A percentile compares a stretch with the other conserved stretches of the same genome.
Evolutionary conservation across 2,113 vertebrate species (phyloP).

Genomic region (Limnothrissa miodon): DNA sequence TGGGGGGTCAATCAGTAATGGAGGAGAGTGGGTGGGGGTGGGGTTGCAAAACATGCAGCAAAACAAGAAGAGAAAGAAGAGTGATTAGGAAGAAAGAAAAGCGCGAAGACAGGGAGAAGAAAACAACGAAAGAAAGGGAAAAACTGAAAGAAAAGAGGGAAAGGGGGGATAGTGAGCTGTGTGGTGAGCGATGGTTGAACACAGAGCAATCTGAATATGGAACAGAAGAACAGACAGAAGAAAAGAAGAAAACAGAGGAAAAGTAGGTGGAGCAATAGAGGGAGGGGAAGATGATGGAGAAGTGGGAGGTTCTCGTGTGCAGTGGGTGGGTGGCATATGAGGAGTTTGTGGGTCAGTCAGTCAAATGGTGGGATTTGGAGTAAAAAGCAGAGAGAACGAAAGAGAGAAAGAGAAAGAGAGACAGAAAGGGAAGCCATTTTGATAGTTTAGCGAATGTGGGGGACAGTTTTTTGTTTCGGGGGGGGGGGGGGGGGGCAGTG

Average conservation of each 20-base stretch:
- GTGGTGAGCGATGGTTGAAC: neutral
- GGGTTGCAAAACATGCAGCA: neutral
- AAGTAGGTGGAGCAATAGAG: neutral
- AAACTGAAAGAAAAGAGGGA: neutral
- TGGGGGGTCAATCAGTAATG: neutral
- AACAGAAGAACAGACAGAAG: neutral
- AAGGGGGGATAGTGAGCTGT: neutral
- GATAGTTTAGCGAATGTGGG: neutral
- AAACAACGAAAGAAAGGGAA: neutral
- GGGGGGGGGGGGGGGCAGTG: constrained; percentile 48
- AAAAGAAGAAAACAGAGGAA: neutral
- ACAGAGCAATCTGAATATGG: neutral
- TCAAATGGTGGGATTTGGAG: neutral
- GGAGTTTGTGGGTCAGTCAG: neutral
- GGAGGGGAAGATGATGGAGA: constrained; percentile 3
- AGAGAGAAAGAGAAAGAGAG: constrained; percentile 40
- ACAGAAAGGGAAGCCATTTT: constrained; percentile 26
- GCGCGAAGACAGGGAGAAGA: no score
- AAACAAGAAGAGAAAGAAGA: constrained; percentile 27
- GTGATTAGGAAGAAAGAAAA: neutral
- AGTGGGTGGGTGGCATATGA: neutral
- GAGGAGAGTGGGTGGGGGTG: neutral
- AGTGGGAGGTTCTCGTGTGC: neutral
- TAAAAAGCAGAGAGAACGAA: neutral
- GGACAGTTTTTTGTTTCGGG: neutral